Evolutionary conservation across 2,888 invertebrate genomes (phyloP), one percentile per base, ranked within the genome.

Genomic region (Heliconius charithonia): DNA sequence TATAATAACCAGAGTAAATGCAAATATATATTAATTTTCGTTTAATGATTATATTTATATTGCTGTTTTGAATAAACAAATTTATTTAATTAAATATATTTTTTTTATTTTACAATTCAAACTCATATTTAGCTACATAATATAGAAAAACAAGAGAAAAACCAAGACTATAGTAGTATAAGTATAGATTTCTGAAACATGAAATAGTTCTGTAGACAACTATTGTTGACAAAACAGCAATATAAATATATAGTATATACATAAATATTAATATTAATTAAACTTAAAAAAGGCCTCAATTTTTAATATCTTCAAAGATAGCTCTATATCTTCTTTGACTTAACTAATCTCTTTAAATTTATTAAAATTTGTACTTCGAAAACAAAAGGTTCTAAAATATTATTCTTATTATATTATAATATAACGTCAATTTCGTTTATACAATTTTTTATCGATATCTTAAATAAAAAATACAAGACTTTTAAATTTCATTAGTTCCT

Each of bases 401-500:
- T 65, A 7, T 51, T 51, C 51, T 51, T 51, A 51, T 51, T 22
- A 27, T 65, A 65, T 29, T 29, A 19, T 63, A 27, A 63, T 66
- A 32, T 66, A 66, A 19, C 19, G 29, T 66, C 3, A 19, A 66
- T 29, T 66, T 29, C 29, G 22, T 67, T n/a, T 19, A 32, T 66
- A 66, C 22, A 32, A 13, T 13, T 32, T 67, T 67, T 67, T 67
- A 67, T n/a, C n/a, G 19, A 67, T 67, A 67, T 56, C 25, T 27
- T n/a, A 3, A 71, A 29, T 71, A 19, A 51, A 69, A 25, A 29
- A 71, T 27, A 71, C 9, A 51, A 51, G 27, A 29, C 51, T 70
- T 70, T 65, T 45, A 4, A 71, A 72, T 72, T 59, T 45, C 25
- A 72, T 72, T 37, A 59, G 72, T 72, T 59, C 71, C 71, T 71